Evolutionary conservation across 2,113 vertebrate genomes (phyloP), one percentile per base, ranked within the genome.

Genomic region (Ginglymostoma cirratum): DNA sequence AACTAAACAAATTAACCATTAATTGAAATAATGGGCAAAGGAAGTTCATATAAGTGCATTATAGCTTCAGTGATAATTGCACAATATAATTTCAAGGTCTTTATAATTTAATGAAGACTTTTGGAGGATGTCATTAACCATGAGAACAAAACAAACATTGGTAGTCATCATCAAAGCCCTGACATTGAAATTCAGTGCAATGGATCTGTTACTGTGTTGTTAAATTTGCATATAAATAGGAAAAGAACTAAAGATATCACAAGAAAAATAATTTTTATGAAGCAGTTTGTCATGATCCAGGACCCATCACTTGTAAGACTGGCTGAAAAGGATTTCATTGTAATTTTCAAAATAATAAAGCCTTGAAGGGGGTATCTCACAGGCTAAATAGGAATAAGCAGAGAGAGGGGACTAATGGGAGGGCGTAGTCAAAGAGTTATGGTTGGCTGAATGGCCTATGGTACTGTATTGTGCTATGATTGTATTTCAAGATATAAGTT

Each of bases 21-120:
- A 61, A 66, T 93, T 93, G n/a, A 93, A 93, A 93, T 93, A 21
- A 65, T 66, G 61, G 34, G 15, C 61, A 93, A 93, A 66, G 89
- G 34, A 38, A 66, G 17, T 93, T 93, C 89, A 38, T 21, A 92
- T 61, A 92, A 92, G n/a, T 65, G 34, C 30, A 92, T 65, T 93
- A 66, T 66, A 93, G 3, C 34, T 93, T 66, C 6, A 67, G n/a
- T 38, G 61, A 38, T 93, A 93, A 38, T 93, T 7, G n/a, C 17
- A 66, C 34, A 93, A 66, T 93, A 23, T 66, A 93, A 93, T 67
- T 38, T 61, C 89, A 93, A 93, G 17, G 34, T 61, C 61, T 67
- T n/a, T 42, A n/a, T 38, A 93, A 66, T 66, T 93, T 38, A 93
- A 12, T 93, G 61, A 61, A 19, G n/a, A 66, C 14, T 23, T 93